Base-by-base conservation (phyloP, 2,113 vertebrate genomes). In the Nothoprocta perdicaria region DNA sequence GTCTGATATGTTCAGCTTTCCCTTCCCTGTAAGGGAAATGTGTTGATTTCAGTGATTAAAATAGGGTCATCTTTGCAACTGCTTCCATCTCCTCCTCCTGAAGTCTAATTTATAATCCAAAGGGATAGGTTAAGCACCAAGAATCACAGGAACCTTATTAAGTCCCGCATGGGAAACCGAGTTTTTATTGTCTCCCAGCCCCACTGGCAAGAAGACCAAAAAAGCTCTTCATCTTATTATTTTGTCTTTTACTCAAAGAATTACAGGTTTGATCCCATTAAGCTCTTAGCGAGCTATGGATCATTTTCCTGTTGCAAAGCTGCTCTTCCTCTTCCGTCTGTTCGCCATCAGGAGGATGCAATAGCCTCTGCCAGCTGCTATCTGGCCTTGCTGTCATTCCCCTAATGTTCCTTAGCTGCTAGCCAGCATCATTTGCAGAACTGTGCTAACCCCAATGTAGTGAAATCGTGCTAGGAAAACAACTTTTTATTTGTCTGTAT, bases 311-410 rank as follows among this genome's bases (percentile, higher is more conserved):
- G 2, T 7, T 13, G 58, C 66, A 63, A 35, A 89, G 57, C 85
- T 91, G 57, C 62, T 89, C 57, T 78, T 63, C 38, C 71, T 67
- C 38, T 57, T 31, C 82, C 63, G 53, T 74, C 85, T 68, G 75
- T 3, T 67, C 46, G 57, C 76, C 65, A 38, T 78, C 31, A 6
- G 62, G 79, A 74, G 82, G 89, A 90, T 77, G 83, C 83, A 89
- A 80, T 73, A 86, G 86, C 48, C 84, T 86, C 19, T 31, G 46
- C 43, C 91, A 93, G 91, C 89, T 90, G 86, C 52, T 80, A 72
- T 76, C 91, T 90, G 80, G 67, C 15, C 83, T 69, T 74, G 46
- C 62, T 90, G 67, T 76, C 52, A 2, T 27, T 53, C 61, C 93
- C 76, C 67, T 41, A 3, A 23, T 52, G 75, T 63, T 95, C 60